Conservation (phyloP, 2,797 vertebrate species). For the Paedocypris micromegethes region DNA sequence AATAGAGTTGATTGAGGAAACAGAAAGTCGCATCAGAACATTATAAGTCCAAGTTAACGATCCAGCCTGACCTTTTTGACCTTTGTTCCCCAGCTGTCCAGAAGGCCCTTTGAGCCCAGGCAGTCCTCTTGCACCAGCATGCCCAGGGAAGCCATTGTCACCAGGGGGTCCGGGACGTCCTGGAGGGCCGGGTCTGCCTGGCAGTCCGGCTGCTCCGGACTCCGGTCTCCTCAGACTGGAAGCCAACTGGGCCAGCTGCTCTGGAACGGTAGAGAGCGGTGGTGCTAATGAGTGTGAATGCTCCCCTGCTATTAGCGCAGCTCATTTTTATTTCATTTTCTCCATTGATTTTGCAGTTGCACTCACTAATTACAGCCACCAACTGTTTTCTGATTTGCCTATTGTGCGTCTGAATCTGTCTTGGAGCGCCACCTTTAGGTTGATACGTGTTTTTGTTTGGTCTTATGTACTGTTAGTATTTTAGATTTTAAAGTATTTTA, state of each 20-base stretch:
- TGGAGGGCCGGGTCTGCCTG: slow-evolving; percentile 85
- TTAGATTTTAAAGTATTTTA: too few species aligned
- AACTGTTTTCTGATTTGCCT: slow-evolving; percentile 3
- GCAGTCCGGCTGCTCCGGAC: slow-evolving; percentile 83
- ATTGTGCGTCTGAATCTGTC: slow-evolving; percentile 1
- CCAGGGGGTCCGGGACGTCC: slow-evolving; percentile 81
- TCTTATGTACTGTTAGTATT: background rate
- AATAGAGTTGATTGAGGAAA: background rate
- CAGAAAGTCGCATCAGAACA: background rate
- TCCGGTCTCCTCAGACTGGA: slow-evolving; percentile 91
- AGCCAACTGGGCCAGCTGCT: slow-evolving; percentile 91
- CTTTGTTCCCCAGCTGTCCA: slow-evolving; percentile 80
- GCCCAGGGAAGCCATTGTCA: slow-evolving; percentile 91
- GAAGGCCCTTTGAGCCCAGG: slow-evolving; percentile 92
- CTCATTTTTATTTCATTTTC: slow-evolving; percentile 14
- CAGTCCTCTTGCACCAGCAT: slow-evolving; percentile 84
- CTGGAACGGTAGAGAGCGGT: slow-evolving; percentile 63
- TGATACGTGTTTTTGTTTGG: background rate
- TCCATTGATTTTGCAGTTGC: slow-evolving; percentile 19
- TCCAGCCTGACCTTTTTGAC: slow-evolving; percentile 82
- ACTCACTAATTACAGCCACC: slow-evolving; percentile 5
- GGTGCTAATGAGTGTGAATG: slow-evolving; percentile 4
- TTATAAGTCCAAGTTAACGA: background rate
- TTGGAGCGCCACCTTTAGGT: slow-evolving; percentile 20
- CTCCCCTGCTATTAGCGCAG: background rate